These are phyloP conservation scores for Pyrrhia umbra DNA, from an alignment of 2,888 invertebrate species.

Conservation along the genomic window DNA sequence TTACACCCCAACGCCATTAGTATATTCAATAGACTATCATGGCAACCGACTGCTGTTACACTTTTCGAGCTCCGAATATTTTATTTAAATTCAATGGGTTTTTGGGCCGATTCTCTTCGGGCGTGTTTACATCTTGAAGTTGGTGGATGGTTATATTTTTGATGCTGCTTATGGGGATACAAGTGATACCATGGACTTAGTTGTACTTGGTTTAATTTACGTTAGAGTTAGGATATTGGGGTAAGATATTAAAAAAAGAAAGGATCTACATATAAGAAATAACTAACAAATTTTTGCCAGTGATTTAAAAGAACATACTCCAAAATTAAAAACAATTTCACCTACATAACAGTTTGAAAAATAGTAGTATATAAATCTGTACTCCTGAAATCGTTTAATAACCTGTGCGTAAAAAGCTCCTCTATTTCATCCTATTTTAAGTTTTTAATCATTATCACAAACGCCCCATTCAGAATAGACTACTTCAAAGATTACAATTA, in stretches of 20 bases:
- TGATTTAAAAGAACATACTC: no score
- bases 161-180: background rate
- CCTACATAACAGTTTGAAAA: no score
- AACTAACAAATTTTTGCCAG: no score
- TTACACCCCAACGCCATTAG: constrained; percentile 64
- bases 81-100: constrained; percentile 35
- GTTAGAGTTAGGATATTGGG: no score
- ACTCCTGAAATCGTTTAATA: no score
- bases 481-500: background rate
- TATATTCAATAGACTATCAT: constrained; percentile 62
- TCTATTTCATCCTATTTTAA: background rate
- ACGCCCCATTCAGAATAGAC: background rate
- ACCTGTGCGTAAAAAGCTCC: no score
- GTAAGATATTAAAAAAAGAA: no score
- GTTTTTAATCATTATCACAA: background rate
- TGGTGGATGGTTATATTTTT: background rate
- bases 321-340: no score
- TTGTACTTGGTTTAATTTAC: background rate
- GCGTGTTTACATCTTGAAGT: background rate
- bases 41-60: constrained; percentile 45
- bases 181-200: background rate
- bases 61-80: constrained; percentile 36
- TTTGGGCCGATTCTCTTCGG: constrained; percentile 12
- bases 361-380: no score
- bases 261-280: no score